Evolutionary conservation across 2,113 vertebrate genomes (phyloP).

Genomic region (Scartelaos histophorus): DNA sequence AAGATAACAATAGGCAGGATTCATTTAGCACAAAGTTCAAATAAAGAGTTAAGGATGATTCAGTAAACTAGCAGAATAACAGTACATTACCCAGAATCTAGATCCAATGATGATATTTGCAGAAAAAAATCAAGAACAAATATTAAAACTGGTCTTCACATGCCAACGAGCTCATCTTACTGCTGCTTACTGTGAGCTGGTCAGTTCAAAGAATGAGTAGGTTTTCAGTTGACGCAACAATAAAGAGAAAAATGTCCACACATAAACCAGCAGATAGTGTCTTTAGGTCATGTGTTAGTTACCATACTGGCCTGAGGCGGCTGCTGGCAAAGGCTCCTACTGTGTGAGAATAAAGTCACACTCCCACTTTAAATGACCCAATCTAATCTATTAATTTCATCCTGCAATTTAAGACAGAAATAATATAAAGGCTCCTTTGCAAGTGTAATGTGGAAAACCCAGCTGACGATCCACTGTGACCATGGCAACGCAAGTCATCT

Average conservation of each 20-base stretch:
- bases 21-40: constrained; percentile 55
- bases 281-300: constrained; percentile 8
- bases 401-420: neutral
- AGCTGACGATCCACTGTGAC: neutral
- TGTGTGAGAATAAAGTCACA: neutral
- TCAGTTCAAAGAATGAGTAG: neutral
- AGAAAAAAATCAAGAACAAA: neutral
- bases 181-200: neutral
- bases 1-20: constrained; percentile 26
- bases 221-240: constrained; percentile 30
- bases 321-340: neutral
- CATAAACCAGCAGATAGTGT: neutral
- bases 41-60: neutral
- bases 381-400: neutral
- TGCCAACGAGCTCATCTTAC: neutral
- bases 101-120: neutral
- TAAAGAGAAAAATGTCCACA: constrained; percentile 18
- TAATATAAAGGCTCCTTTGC: neutral
- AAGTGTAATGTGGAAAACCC: neutral
- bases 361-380: neutral
- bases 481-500: neutral
- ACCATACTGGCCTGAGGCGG: neutral
- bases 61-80: neutral
- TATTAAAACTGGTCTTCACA: neutral
- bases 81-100: constrained; percentile 14